Percentiles rank a stretch among this genome's conserved stretches.
phyloP scores from a whole-genome alignment of 2,113 vertebrate species.

The Myanophis thanlyinensis region DNA sequence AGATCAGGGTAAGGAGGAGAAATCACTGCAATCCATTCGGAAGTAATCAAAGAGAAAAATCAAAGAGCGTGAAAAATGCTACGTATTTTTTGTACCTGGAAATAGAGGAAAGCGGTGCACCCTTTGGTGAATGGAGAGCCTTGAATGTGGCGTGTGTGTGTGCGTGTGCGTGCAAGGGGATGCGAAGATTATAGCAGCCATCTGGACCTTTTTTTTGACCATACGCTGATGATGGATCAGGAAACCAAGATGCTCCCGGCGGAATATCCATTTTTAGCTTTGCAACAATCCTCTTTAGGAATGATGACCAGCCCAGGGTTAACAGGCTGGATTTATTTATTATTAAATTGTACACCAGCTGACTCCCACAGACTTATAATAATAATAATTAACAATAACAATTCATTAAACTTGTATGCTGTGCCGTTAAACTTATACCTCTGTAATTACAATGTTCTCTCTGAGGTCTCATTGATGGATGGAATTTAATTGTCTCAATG shows the following conservation, averaged over 20 bases:
- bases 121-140: background rate
- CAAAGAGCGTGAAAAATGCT: rapidly evolving
- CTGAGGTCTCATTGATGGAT: background rate
- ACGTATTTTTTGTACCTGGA: background rate
- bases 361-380: background rate
- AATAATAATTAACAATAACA: background rate
- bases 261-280: background rate
- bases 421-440: background rate
- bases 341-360: background rate
- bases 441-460: background rate
- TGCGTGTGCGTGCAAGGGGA: too few species aligned
- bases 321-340: background rate
- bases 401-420: background rate
- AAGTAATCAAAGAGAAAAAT: background rate
- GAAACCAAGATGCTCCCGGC: background rate
- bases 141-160: background rate
- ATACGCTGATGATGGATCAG: background rate
- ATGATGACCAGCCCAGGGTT: background rate
- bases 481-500: background rate
- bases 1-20: background rate
- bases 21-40: background rate
- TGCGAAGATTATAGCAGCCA: background rate
- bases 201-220: background rate
- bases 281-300: background rate
- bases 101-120: background rate